Evolutionary conservation across 2,888 invertebrate species (phyloP), one percentile per base, ranked within the genome.

Genomic region (Unio delphinus): DNA sequence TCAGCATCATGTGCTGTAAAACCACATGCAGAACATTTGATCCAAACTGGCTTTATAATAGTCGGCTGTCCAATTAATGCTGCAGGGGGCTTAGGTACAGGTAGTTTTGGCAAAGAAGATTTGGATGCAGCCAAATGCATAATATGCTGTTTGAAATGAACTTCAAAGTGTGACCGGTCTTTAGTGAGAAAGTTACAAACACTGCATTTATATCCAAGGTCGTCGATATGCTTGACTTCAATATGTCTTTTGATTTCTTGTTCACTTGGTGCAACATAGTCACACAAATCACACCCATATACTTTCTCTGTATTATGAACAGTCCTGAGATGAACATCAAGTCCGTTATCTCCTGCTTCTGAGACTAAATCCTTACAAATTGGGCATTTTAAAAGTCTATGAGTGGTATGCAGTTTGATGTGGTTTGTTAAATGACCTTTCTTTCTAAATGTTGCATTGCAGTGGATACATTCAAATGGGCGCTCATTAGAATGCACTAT

Each of bases 351-450:
- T 57, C 78, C 79, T 17, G 77, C 70, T 61, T 80, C 78, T 62
- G 72, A 75, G 23, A 81, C 72, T 45, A 76, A 73, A 17, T 68
- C 73, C 61, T 79, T 74, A 61, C 81, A 81, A 30, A 80, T 65
- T 17, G 78, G 80, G 66, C 81, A 81, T 61, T 78, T 76, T 15
- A 81, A 78, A 8, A 78, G 72, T 23, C 72, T 62, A 67, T 75
- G 73, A 4, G 78, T 74, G 64, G 80, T 81, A 70, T 89, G 89
- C 61, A 89, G 80, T 73, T 87, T 87, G 34, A 85, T 80, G 76
- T 89, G 89, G 71, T 87, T 89, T 17, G 88, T 89, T 30, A 89
- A 78, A 74, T 89, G 88, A 45, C 88, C 87, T 70, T 89, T 88
- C 73, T 89, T 89, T 63, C 89, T 76, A 68, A 89, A 89, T 2